Base-by-base conservation (phyloP, 2,797 vertebrate species). In the Tinamus major region DNA sequence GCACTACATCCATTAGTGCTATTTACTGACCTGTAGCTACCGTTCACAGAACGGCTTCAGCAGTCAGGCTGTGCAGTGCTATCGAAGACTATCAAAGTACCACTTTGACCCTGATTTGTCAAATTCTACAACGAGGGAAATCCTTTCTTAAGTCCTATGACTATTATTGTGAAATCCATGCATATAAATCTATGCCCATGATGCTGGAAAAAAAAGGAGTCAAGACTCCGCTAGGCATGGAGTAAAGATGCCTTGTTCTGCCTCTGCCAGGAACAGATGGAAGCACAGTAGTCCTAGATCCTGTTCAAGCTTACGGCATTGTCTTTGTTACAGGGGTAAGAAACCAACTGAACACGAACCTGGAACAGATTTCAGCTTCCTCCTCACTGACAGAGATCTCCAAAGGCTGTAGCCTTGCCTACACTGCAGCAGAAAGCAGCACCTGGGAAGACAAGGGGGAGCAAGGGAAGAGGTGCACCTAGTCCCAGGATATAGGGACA, bases 331-430 rank as follows among this genome's bases (percentile, higher is more conserved):
- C 75, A 98, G 98, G 95, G 98, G 98, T n/a, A 97, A 98, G 85
- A 92, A 96, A 41, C 72, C 98, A 29, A 98, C 97, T 48, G 98
- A 99, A 94, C 98, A 98, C 10, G 96, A 98, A 37, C 97, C 98
- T 53, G 98, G 98, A 76, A 97, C 96, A 94, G 98, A 99, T 94
- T 98, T 99, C 96, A 98, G 98, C 96, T 99, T 98, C 96, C 97
- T 98, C 82, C 95, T 98, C 80, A 91, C 13, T 10, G 90, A 92
- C 61, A 85, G 21, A 51, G 90, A 88, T 33, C 29, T 63, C 75
- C 74, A 94, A 65, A 94, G 87, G 78, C 76, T 59, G 14, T 94
- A 95, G 94, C 64, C n/a, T 80, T 90, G 78, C 53, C 49, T 68
- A 70, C 79, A 93, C 80, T 87, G 42, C 85, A 82, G 80, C 21